A percentile compares a stretch with the other conserved stretches of the same genome.
Evolutionary conservation across 2,797 vertebrate species (phyloP).

Genomic region (Enteromius argenteus): DNA sequence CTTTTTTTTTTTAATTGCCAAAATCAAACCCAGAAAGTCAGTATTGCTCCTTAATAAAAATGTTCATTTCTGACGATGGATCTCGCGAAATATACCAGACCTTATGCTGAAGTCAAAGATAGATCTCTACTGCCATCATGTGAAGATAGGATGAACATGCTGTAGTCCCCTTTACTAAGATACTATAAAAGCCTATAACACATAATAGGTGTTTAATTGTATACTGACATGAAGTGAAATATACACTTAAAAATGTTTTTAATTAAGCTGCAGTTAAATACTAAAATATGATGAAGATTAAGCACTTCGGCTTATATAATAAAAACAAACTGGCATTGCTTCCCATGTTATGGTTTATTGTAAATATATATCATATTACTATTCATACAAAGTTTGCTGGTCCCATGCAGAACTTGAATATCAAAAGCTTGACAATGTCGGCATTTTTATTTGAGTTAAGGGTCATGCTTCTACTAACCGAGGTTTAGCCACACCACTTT

Average conservation of each 20-base stretch:
- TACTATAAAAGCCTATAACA: too few species aligned
- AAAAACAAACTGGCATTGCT: conserved; percentile 45
- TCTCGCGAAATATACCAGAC: background rate
- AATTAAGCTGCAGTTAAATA: background rate
- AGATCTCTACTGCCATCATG: conserved; percentile 68
- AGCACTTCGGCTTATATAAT: background rate
- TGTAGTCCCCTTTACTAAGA: background rate
- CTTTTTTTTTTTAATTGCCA: background rate
- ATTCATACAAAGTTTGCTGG: conserved; percentile 79
- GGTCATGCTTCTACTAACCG: conserved; percentile 70
- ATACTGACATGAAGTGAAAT: background rate
- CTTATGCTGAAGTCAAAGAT: conserved; percentile 9
- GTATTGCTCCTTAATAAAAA: background rate
- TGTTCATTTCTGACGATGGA: background rate
- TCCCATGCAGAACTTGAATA: conserved; percentile 80
- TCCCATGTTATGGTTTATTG: conserved; percentile 78
- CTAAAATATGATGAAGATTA: conserved; percentile 15
- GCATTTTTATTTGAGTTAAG: conserved; percentile 60
- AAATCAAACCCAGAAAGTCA: background rate
- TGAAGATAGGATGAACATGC: conserved; percentile 53
- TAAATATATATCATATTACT: conserved; percentile 80
- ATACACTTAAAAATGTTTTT: background rate
- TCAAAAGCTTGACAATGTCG: conserved; percentile 72
- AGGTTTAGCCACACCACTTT: conserved; percentile 63
- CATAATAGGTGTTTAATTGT: background rate